A percentile compares a stretch with the other conserved stretches of the same genome.
Conservation (phyloP, 2,113 vertebrate species). For the Leuciscus idus region DNA sequence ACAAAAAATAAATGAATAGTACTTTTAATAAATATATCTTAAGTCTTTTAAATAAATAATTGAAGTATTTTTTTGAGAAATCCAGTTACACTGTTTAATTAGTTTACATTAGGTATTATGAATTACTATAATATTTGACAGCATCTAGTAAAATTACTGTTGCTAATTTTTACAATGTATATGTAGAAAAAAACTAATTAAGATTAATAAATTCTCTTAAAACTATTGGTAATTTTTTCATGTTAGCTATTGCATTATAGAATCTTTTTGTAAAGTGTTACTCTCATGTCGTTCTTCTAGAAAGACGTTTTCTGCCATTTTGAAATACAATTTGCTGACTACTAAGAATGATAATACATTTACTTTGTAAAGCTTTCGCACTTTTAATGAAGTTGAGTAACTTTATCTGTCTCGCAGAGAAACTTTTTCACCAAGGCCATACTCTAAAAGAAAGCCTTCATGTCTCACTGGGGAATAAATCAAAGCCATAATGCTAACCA, state of each 20-base stretch:
- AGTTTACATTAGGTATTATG: neutral
- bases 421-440: conserved; percentile 16
- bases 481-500: conserved; percentile 58
- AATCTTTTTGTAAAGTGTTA: too few species aligned
- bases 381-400: neutral
- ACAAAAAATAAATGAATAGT: too few species aligned
- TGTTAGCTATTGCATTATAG: neutral
- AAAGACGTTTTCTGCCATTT: neutral
- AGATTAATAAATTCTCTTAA: too few species aligned
- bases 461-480: conserved; percentile 43
- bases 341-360: too few species aligned
- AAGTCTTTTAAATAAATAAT: too few species aligned
- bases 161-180: neutral
- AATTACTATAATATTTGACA: neutral
- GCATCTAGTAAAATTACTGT: too few species aligned
- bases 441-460: neutral
- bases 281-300: neutral
- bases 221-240: neutral
- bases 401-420: neutral
- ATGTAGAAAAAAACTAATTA: too few species aligned
- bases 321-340: neutral
- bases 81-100: neutral
- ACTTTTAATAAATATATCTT: too few species aligned
- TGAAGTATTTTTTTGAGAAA: neutral
- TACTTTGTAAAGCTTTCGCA: neutral